Evolutionary conservation across 2,888 invertebrate species (phyloP), one percentile per base, ranked within the genome.

Genomic region (Pedicia rivosa): DNA sequence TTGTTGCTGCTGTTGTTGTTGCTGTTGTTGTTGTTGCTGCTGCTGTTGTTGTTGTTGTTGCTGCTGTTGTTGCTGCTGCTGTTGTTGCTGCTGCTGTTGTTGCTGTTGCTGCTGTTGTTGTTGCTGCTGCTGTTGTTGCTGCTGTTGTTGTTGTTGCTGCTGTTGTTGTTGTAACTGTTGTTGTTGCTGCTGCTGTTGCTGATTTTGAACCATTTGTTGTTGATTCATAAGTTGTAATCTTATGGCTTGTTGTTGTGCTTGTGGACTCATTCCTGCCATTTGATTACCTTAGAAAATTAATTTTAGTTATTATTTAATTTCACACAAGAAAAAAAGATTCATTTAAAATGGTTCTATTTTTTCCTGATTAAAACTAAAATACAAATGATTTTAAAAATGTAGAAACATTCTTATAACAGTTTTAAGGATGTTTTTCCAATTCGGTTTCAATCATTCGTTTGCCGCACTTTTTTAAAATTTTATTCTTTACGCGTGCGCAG

Each of bases 191-290:
- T 48, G 50, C 32, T 50, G 54, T 36, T 48, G 50, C 41, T 54
- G 56, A 38, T 57, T 59, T 28, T 56, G 56, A 36, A n/a, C n/a
- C n/a, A n/a, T n/a, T n/a, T n/a, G n/a, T n/a, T n/a, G n/a, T n/a
- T 57, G 59, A 38, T 50, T 56, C 10, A 58, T 45, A 51, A 58
- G 53, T 46, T 60, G 59, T 41, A 59, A 46, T 14, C 56, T 44
- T 24, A 53, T 47, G 29, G 49, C 50, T 36, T 50, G 53, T 31
- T 52, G 53, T 17, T 53, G 55, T n/a, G 32, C 12, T 35, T 35
- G n/a, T 15, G 35, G 15, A 26, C 26, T 37, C 37, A 45, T 32
- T 36, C 43, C 39, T 34, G 53, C 26, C 44, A 46, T 42, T 38
- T 48, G 48, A 30, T 44, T 44, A 39, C 42, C 43, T 28, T 5